Conservation (phyloP, 1,140 invertebrate genomes). For the Hylaeus anthracinus region DNA sequence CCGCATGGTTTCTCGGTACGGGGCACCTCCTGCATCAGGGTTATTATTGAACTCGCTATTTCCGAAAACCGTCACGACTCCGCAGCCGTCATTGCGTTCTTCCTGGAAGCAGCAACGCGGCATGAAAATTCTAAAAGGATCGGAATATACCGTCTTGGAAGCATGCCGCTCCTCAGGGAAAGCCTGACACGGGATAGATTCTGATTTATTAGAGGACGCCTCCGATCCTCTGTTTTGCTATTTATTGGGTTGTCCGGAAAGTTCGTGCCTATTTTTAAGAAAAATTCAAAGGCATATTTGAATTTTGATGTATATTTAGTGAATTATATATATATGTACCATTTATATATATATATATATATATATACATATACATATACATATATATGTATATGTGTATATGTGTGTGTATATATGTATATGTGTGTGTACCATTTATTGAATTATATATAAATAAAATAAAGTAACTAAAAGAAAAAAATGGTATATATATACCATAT, state of each 20-base stretch:
- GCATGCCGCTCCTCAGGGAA: neutral
- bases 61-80: conserved; percentile 44
- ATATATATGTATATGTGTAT: too few relatives aligned
- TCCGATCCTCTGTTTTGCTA: neutral
- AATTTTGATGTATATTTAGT: too few relatives aligned
- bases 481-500: too few relatives aligned
- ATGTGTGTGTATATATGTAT: too few relatives aligned
- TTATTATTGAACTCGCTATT: conserved; percentile 50
- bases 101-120: conserved; percentile 27
- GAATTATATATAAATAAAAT: too few relatives aligned
- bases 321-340: too few relatives aligned
- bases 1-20: conserved; percentile 35
- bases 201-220: conserved; percentile 27
- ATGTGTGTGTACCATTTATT: too few relatives aligned
- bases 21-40: conserved; percentile 34
- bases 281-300: too few relatives aligned
- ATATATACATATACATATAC: too few relatives aligned
- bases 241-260: neutral
- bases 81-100: conserved; percentile 10
- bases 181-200: neutral
- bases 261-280: too few relatives aligned
- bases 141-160: neutral
- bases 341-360: too few relatives aligned
- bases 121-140: conserved; percentile 48
- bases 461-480: too few relatives aligned